phyloP scores from a whole-genome alignment of 2,113 vertebrate species.

The Blennius ocellaris region DNA sequence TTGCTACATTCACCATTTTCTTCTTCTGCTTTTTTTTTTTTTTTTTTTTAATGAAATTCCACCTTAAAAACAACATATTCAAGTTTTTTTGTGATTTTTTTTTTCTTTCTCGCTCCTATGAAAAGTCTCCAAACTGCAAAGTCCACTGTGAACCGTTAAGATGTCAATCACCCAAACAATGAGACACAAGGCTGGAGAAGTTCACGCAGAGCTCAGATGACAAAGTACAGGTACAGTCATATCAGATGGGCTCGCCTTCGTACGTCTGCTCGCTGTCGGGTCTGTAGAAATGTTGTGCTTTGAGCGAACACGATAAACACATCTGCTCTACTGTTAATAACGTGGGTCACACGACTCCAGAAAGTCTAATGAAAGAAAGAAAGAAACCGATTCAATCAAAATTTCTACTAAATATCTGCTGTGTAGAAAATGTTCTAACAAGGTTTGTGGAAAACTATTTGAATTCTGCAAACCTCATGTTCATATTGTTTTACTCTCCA shows the following conservation, averaged over 20 bases:
- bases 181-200: constrained; percentile 12
- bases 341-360: constrained; percentile 10
- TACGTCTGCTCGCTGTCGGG: constrained; percentile 4
- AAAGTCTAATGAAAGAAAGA: constrained; percentile 26
- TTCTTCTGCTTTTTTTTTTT: constrained; percentile 11
- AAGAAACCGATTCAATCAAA: constrained; percentile 22
- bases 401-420: constrained; percentile 16
- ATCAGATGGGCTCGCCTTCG: constrained; percentile 25
- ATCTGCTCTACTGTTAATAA: constrained; percentile 8
- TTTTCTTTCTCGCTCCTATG: constrained; percentile 14
- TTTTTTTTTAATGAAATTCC: background rate
- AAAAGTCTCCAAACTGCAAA: constrained; percentile 5
- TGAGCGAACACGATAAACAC: constrained; percentile 41
- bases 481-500: constrained; percentile 32
- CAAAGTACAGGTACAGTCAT: constrained; percentile 24
- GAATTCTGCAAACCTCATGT: constrained; percentile 28
- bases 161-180: constrained; percentile 33
- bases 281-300: constrained; percentile 55
- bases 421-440: constrained; percentile 29
- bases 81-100: too few species aligned
- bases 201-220: constrained; percentile 26
- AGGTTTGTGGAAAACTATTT: constrained; percentile 35
- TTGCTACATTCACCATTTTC: constrained; percentile 49
- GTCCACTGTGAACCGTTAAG: background rate
- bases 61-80: constrained; percentile 23